A percentile compares a stretch with the other conserved stretches of the same genome.
phyloP scores from a whole-genome alignment of 2,797 vertebrate species.

The Anas capensis region DNA sequence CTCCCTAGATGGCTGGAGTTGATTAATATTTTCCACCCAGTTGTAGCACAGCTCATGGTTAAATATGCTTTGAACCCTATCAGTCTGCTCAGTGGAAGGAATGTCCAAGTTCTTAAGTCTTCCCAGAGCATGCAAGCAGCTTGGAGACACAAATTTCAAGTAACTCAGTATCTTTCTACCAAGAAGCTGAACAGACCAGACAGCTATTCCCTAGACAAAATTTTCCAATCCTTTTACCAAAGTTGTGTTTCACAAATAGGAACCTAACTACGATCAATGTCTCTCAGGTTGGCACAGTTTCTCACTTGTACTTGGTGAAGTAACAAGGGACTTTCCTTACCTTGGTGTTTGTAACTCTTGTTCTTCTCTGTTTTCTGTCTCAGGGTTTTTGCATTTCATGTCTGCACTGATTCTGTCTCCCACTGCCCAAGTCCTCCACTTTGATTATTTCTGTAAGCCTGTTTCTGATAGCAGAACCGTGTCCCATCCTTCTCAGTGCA shows the following conservation, averaged over 20 bases:
- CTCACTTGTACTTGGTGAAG: neutral
- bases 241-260: neutral
- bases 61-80: slow-evolving; percentile 55
- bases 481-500: neutral
- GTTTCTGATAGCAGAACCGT: neutral
- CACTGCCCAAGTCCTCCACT: neutral
- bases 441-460: neutral
- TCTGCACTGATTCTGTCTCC: neutral
- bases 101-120: slow-evolving; percentile 47
- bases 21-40: slow-evolving; percentile 42
- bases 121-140: neutral
- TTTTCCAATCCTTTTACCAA: neutral
- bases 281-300: neutral
- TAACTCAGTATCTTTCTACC: neutral
- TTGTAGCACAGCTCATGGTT: slow-evolving; percentile 7
- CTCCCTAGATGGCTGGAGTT: slow-evolving; percentile 31
- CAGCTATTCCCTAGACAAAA: neutral
- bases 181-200: neutral
- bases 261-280: neutral
- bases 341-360: neutral
- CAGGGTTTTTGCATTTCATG: fast-evolving
- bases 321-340: neutral
- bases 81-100: slow-evolving; percentile 26
- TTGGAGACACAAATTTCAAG: slow-evolving; percentile 21
- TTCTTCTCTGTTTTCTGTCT: neutral